A percentile compares a stretch with the other conserved stretches of the same genome.
These are phyloP conservation scores for Columbina picui DNA, from an alignment of 2,113 vertebrate species.

Conservation along the genomic window DNA sequence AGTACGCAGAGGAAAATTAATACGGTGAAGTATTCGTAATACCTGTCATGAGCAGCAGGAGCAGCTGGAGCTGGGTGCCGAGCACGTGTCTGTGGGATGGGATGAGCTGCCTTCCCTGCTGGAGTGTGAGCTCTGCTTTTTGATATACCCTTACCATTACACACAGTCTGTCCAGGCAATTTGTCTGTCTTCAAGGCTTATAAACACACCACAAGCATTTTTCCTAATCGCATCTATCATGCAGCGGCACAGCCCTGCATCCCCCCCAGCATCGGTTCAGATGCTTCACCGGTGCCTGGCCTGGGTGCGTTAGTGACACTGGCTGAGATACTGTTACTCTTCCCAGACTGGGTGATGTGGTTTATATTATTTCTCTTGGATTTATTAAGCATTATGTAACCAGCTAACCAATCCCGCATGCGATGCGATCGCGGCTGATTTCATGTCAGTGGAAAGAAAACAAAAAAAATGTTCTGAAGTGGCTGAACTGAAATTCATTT, in stretches of 20 bases:
- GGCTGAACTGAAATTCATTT: slow-evolving; percentile 41
- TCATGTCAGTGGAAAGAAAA: slow-evolving; percentile 61
- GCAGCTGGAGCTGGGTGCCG: not conserved
- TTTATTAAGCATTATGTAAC: slow-evolving; percentile 61
- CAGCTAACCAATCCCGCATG: slow-evolving; percentile 16
- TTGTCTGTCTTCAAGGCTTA: not conserved
- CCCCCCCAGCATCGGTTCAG: not conserved
- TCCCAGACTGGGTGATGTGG: slow-evolving; percentile 38
- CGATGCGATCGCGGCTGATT: not conserved
- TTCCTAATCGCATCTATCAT: not conserved
- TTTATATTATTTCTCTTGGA: slow-evolving; percentile 65
- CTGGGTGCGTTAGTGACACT: not conserved
- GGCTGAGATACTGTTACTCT: not conserved
- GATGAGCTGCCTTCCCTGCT: rapidly evolving
- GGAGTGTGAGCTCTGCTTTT: not conserved
- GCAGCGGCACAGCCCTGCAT: not conserved
- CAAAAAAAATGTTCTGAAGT: slow-evolving; percentile 47
- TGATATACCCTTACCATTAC: not conserved
- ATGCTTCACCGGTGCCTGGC: not conserved
- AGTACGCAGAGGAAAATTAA: not conserved
- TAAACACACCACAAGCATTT: not conserved
- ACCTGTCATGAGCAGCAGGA: not conserved
- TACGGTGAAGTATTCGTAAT: not conserved
- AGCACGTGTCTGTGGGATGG: rapidly evolving
- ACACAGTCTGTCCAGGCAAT: not conserved